A percentile compares a stretch with the other conserved stretches of the same genome.
Conservation (phyloP, 2,888 invertebrate species). For the Tiliacea aurago region DNA sequence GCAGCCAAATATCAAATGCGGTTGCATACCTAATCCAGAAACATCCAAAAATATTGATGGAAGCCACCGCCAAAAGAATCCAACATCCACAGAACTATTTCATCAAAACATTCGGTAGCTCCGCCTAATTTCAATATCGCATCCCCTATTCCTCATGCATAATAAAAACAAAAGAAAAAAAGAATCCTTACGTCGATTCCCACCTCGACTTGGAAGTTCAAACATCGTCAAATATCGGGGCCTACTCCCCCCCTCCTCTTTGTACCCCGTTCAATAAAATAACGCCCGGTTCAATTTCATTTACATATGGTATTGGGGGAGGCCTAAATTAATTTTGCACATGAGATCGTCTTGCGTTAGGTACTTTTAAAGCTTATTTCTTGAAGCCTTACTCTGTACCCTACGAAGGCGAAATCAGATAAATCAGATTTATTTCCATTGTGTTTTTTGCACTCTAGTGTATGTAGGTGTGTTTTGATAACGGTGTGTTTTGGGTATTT, state of each 20-base stretch:
- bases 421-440: conserved; percentile 67
- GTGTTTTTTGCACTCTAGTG: conserved; percentile 46
- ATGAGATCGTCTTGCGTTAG: conserved; percentile 69
- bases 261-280: conserved; percentile 67
- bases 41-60: not conserved
- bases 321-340: conserved; percentile 80
- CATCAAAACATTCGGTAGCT: conserved; percentile 38
- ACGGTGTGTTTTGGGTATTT: conserved; percentile 32
- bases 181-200: conserved; percentile 65
- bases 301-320: conserved; percentile 80
- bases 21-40: not conserved
- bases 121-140: conserved; percentile 58
- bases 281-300: conserved; percentile 78
- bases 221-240: conserved; percentile 70
- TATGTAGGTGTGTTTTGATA: conserved; percentile 45
- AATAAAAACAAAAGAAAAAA: conserved; percentile 69
- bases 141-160: conserved; percentile 60
- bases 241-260: conserved; percentile 21
- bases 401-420: conserved; percentile 61
- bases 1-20: not conserved
- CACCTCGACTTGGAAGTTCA: conserved; percentile 69
- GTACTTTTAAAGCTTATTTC: conserved; percentile 75
- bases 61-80: not conserved
- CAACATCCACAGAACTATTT: conserved; percentile 34
- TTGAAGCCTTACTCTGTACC: conserved; percentile 60